Base-by-base conservation (phyloP, 2,888 invertebrate genomes). In the Hydriomena furcata region DNA sequence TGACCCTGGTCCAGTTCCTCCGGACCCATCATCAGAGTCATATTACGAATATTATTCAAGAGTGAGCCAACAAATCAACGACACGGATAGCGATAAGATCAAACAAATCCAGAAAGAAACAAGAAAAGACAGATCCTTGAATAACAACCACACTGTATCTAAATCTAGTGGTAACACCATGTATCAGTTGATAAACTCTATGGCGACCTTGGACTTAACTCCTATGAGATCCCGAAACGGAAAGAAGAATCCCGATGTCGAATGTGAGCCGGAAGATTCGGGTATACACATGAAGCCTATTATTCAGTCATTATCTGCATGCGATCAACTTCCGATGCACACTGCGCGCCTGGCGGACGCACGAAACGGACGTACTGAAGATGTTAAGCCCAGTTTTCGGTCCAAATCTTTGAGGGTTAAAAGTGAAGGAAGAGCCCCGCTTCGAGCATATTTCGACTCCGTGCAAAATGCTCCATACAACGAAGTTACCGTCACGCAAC, bases 21-120 rank as follows among this genome's bases (percentile, higher is more conserved):
- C 78, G 21, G 91, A 91, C 56, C 91, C 91, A 12, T 81, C 82
- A 5, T 85, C 89, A 13, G 91, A 91, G 68, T 89, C 90, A 21
- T 91, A 91, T 57, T 91, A 91, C 46, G 90, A 91, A 60, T 91
- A 91, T 61, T 91, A 91, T 63, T 89, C 91, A 49, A 78, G 91
- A 76, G 84, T 91, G 20, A 91, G 82, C 57, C 91, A 91, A 62
- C 91, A 91, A 71, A 87, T 83, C 53, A 90, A 91, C 69, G 87
- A 88, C 51, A 88, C 88, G 3, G 89, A 90, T 61, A 89, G 82
- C 55, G 88, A 89, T 73, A 90, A 89, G 65, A 79, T 88, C 55
- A 86, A 89, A 65, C 76, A 79, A 57, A 69, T 84, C 45, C 79
- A 86, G 25, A 84, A 76, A 63, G 83, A 84, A 52, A 66, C 73